Evolutionary conservation across 2,113 vertebrate species (phyloP).

Genomic region (Sterrhoptilus dennistouni): DNA sequence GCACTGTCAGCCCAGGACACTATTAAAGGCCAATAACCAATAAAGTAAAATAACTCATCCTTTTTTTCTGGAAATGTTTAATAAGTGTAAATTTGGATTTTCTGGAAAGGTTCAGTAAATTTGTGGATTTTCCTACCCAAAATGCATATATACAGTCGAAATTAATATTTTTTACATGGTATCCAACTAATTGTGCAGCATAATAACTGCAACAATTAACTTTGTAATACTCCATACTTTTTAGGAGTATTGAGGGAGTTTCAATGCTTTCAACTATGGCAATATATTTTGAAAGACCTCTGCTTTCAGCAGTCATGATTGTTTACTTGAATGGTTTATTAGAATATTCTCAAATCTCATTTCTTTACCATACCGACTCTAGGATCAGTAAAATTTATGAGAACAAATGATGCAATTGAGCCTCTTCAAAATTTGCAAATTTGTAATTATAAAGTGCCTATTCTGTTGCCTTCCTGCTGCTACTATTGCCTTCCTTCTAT

Average conservation of each 20-base stretch:
- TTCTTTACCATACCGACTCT: not conserved
- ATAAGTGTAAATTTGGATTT: not conserved
- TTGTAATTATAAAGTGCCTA: not conserved
- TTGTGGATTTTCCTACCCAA: not conserved
- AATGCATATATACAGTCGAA: not conserved
- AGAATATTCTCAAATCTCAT: not conserved
- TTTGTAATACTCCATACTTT: not conserved
- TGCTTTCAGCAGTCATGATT: not conserved
- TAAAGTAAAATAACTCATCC: not conserved
- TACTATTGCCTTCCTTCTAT: not conserved
- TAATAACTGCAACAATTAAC: not conserved
- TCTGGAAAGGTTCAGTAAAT: not conserved
- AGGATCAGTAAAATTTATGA: not conserved
- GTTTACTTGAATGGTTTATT: not conserved
- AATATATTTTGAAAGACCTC: not conserved
- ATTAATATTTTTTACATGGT: not conserved
- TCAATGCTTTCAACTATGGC: not conserved
- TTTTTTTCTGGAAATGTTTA: not conserved
- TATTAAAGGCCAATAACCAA: not conserved
- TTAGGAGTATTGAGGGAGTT: not conserved
- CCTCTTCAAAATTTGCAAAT: not conserved
- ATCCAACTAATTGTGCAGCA: not conserved
- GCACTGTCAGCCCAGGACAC: no score
- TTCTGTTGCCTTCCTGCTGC: not conserved
- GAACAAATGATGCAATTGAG: fast-evolving